These are phyloP conservation scores for Sarcophaga variegata DNA, from an alignment of 2,888 invertebrate species.

Conservation along the genomic window DNA sequence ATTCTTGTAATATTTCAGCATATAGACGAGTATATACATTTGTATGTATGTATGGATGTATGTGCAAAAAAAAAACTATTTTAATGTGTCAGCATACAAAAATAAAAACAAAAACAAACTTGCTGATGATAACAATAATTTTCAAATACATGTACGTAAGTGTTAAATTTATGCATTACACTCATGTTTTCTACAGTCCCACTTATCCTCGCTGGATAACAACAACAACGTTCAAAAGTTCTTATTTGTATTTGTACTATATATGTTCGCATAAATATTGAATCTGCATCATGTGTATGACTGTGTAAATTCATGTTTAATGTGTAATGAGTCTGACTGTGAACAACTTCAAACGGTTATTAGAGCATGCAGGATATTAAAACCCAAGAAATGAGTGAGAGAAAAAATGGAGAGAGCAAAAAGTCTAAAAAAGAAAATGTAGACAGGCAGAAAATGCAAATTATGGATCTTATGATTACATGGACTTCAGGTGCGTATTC, in stretches of 20 bases:
- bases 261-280: too few relatives aligned
- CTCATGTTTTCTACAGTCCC: neutral
- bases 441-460: too few relatives aligned
- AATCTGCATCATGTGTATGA: too few relatives aligned
- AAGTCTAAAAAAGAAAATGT: too few relatives aligned
- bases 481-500: too few relatives aligned
- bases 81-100: conserved; percentile 59
- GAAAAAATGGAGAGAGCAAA: too few relatives aligned
- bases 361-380: conserved; percentile 52
- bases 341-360: conserved; percentile 53
- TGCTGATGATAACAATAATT: conserved; percentile 64
- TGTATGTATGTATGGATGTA: conserved; percentile 4
- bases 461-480: too few relatives aligned
- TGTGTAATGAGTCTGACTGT: conserved; percentile 50
- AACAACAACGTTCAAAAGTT: neutral
- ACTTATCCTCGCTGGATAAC: neutral
- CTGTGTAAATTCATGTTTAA: conserved; percentile 18
- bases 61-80: conserved; percentile 45
- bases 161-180: conserved; percentile 56
- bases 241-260: too few relatives aligned
- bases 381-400: neutral
- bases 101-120: conserved; percentile 32
- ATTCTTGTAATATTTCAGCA: too few relatives aligned
- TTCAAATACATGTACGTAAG: conserved; percentile 59
- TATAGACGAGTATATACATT: too few relatives aligned